Conservation (phyloP, 2,113 vertebrate species). For the Trochalopteron elliotii region DNA sequence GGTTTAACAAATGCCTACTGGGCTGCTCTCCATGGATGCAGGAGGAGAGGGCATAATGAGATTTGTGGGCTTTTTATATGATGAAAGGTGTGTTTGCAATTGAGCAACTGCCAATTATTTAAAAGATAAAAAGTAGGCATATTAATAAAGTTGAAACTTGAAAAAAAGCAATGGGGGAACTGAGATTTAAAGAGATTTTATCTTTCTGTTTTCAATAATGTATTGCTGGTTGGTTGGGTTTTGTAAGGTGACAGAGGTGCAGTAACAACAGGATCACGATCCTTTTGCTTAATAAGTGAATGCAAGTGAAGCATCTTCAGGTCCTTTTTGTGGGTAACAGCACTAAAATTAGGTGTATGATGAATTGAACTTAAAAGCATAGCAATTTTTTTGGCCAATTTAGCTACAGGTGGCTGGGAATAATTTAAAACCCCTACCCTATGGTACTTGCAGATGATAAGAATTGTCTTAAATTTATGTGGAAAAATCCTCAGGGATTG, state of each 20-base stretch:
- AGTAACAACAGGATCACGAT: accelerated
- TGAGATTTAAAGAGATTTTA: neutral
- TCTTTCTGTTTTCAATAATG: neutral
- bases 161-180: neutral
- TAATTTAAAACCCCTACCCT: neutral
- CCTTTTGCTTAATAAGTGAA: neutral
- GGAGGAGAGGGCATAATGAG: neutral
- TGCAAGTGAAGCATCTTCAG: neutral
- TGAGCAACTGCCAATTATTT: neutral
- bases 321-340: neutral
- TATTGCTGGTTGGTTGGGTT: neutral
- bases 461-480: neutral
- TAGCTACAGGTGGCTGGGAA: neutral
- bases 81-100: neutral
- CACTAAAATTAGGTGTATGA: neutral
- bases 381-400: neutral
- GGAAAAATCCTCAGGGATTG: neutral
- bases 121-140: neutral
- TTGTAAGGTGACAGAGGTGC: neutral
- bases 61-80: neutral
- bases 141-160: neutral
- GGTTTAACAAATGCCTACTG: neutral
- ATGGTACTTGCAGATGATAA: neutral
- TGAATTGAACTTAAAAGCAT: neutral
- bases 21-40: neutral